phyloP scores from a whole-genome alignment of 2,888 invertebrate genomes.

The Pachliopta kotzebuea region DNA sequence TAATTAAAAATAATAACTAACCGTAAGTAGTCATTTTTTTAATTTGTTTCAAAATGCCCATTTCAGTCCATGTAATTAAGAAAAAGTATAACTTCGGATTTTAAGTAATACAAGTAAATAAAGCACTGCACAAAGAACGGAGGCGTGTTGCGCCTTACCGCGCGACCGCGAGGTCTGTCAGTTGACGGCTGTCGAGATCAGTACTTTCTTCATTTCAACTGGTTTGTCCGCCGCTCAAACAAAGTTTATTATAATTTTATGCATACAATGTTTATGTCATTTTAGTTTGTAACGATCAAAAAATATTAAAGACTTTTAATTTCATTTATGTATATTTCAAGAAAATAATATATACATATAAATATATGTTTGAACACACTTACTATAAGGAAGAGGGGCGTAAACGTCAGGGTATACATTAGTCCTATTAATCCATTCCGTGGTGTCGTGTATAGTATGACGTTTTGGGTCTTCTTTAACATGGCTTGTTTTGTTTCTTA shows the following conservation, averaged over 20 bases:
- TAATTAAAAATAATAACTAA: conserved; percentile 44
- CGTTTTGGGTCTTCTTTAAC: conserved; percentile 50
- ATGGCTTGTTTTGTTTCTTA: conserved; percentile 44
- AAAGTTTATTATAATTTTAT: background rate
- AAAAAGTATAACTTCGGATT: background rate
- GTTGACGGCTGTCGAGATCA: conserved; percentile 43
- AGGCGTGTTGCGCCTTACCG: conserved; percentile 35
- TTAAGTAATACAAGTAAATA: conserved; percentile 7
- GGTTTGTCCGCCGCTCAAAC: conserved; percentile 52
- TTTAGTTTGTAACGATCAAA: background rate
- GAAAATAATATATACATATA: background rate
- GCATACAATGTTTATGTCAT: background rate
- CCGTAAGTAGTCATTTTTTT: conserved; percentile 68
- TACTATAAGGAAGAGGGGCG: conserved; percentile 88
- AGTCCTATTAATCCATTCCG: conserved; percentile 69
- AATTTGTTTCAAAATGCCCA: conserved; percentile 74
- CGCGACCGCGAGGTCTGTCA: conserved; percentile 51
- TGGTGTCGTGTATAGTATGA: conserved; percentile 63
- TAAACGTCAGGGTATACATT: conserved; percentile 86
- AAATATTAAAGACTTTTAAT: background rate
- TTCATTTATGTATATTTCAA: background rate
- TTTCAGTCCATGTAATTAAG: conserved; percentile 33
- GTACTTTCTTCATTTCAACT: conserved; percentile 53
- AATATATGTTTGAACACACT: conserved; percentile 59
- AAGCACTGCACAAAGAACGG: conserved; percentile 20